These are phyloP conservation scores for Agrotis exclamationis DNA, from an alignment of 2,888 invertebrate species.

Conservation along the genomic window DNA sequence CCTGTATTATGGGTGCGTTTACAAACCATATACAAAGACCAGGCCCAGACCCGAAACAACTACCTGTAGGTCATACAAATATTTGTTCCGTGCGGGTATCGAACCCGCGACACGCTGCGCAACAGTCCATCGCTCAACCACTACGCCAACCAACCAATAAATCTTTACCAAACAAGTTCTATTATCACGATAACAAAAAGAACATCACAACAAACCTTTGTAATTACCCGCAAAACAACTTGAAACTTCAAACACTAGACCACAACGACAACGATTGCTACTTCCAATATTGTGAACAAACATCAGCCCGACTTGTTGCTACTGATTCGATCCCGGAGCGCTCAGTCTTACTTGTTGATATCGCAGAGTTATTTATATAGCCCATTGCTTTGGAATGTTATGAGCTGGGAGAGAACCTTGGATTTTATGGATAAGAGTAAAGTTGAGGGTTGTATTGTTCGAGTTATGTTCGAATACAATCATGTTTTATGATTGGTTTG, in stretches of 20 bases:
- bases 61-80: too few species aligned
- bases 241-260: constrained; percentile 31
- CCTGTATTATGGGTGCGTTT: too few species aligned
- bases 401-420: constrained; percentile 19
- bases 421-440: constrained; percentile 39
- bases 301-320: constrained; percentile 50
- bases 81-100: too few species aligned
- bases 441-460: constrained; percentile 23
- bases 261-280: constrained; percentile 24
- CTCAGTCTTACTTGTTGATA: constrained; percentile 49
- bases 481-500: constrained; percentile 7
- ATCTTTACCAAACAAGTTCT: not conserved
- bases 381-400: constrained; percentile 45
- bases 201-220: not conserved
- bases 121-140: too few species aligned
- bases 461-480: constrained; percentile 23
- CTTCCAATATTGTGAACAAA: constrained; percentile 46
- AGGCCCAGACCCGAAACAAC: too few species aligned
- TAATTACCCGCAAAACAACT: constrained; percentile 27
- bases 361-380: constrained; percentile 47
- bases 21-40: too few species aligned
- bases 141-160: too few species aligned
- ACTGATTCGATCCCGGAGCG: constrained; percentile 28
- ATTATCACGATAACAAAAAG: constrained; percentile 21
- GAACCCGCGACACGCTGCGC: too few species aligned